phyloP scores from a whole-genome alignment of 2,888 invertebrate species.

The Pristionchus exspectatus region DNA sequence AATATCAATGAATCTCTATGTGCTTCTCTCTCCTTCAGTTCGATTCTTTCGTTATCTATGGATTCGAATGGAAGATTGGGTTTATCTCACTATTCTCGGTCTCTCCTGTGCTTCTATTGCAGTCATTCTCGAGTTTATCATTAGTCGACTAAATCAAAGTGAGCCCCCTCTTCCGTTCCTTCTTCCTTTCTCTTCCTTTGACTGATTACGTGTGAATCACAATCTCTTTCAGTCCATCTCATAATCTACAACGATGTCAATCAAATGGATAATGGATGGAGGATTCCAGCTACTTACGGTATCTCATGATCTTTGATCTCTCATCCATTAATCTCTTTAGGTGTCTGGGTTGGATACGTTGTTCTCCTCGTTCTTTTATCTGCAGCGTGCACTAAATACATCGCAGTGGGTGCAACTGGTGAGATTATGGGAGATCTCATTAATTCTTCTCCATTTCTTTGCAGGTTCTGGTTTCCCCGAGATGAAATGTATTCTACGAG shows the following conservation, averaged over 20 bases:
- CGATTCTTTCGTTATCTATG: neutral
- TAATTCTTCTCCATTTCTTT: neutral
- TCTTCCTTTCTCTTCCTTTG: neutral
- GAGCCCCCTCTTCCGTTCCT: neutral
- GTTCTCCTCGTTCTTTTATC: slow-evolving; percentile 10
- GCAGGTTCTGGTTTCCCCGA: slow-evolving; percentile 40
- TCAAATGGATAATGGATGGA: slow-evolving; percentile 24
- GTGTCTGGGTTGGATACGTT: slow-evolving; percentile 40
- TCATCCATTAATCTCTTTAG: neutral
- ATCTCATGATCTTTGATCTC: neutral
- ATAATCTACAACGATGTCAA: neutral
- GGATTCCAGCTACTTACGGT: slow-evolving; percentile 40
- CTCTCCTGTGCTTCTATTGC: neutral
- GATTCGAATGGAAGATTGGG: slow-evolving; percentile 33
- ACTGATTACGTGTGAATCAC: neutral
- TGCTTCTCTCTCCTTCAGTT: neutral
- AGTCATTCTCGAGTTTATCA: slow-evolving; percentile 17
- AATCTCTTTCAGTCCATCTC: slow-evolving; percentile 23
- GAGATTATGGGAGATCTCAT: neutral
- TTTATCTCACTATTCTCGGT: slow-evolving; percentile 41
- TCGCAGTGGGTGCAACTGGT: slow-evolving; percentile 16
- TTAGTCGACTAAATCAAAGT: slow-evolving; percentile 46
- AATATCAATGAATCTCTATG: too few relatives aligned
- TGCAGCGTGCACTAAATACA: slow-evolving; percentile 41
- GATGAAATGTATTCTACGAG: slow-evolving; percentile 43